A percentile compares a stretch with the other conserved stretches of the same genome.
These are phyloP conservation scores for Eulemur coronatus DNA, from an alignment of 2,797 vertebrate genomes.

Conservation along the genomic window DNA sequence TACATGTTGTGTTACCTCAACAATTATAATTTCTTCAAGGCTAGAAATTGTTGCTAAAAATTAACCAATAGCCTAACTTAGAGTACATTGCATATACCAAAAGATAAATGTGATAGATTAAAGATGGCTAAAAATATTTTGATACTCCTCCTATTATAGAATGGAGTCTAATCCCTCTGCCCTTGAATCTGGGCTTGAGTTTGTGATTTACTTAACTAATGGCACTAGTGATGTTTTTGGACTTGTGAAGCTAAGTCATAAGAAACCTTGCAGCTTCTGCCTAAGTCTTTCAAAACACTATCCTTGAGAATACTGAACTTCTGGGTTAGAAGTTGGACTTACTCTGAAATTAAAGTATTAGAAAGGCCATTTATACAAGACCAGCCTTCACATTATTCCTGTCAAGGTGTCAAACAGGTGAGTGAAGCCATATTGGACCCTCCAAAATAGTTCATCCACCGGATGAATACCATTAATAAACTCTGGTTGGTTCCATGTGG, in stretches of 20 bases:
- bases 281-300: not conserved
- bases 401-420: not conserved
- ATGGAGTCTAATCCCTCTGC: not conserved
- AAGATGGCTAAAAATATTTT: not conserved
- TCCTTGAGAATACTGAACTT: not conserved
- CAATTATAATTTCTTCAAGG: not conserved
- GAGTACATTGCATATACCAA: not conserved
- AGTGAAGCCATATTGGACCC: not conserved
- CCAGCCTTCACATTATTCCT: not conserved
- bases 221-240: not conserved
- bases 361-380: not conserved
- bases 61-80: not conserved
- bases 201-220: conserved; percentile 5
- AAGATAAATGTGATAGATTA: not conserved
- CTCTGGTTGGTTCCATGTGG: fast-evolving
- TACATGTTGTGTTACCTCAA: not conserved
- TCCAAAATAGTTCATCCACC: not conserved
- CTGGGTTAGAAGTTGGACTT: not conserved
- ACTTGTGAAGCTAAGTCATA: not conserved
- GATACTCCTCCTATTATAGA: not conserved
- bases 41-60: not conserved
- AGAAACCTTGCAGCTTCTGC: not conserved
- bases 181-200: not conserved
- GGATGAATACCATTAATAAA: not conserved
- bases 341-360: not conserved